Percentiles rank a stretch among this genome's conserved stretches.
These are phyloP conservation scores for Gastrophryne carolinensis DNA, from an alignment of 2,797 vertebrate species.

Conservation along the genomic window DNA sequence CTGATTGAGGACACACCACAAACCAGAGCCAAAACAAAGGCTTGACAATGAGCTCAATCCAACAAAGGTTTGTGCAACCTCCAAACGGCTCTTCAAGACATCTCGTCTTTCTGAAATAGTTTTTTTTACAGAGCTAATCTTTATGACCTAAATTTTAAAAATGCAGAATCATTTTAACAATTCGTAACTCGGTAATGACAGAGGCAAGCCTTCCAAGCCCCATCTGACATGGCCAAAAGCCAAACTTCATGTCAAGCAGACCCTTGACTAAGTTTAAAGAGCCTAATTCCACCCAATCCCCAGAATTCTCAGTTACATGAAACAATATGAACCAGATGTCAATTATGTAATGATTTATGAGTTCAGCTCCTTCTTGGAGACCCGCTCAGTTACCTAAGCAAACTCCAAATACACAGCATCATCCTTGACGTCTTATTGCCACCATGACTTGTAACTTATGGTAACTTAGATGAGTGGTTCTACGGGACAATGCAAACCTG, in stretches of 20 bases:
- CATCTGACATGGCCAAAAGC: background rate
- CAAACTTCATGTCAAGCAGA: slow-evolving; percentile 9
- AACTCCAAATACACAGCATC: background rate
- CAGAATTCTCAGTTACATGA: slow-evolving; percentile 24
- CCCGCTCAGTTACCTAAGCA: slow-evolving; percentile 9
- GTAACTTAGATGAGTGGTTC: background rate
- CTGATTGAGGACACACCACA: background rate
- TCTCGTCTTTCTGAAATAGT: no score
- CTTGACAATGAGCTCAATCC: background rate
- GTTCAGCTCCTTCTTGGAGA: slow-evolving; percentile 3
- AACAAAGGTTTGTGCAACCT: background rate
- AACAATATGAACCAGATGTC: slow-evolving; percentile 48
- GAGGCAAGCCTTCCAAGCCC: background rate
- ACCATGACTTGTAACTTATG: slow-evolving; percentile 20
- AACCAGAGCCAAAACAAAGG: background rate
- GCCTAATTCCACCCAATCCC: slow-evolving; percentile 1
- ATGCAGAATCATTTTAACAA: background rate
- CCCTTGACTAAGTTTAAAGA: slow-evolving; percentile 25
- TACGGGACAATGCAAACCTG: background rate
- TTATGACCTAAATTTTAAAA: background rate
- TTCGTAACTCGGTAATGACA: background rate
- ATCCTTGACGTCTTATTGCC: background rate
- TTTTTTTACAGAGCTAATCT: background rate
- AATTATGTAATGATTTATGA: slow-evolving; percentile 30
- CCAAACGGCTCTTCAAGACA: background rate